Evolutionary conservation across 2,888 invertebrate genomes (phyloP).

Genomic region (Drosophila crucigera): DNA sequence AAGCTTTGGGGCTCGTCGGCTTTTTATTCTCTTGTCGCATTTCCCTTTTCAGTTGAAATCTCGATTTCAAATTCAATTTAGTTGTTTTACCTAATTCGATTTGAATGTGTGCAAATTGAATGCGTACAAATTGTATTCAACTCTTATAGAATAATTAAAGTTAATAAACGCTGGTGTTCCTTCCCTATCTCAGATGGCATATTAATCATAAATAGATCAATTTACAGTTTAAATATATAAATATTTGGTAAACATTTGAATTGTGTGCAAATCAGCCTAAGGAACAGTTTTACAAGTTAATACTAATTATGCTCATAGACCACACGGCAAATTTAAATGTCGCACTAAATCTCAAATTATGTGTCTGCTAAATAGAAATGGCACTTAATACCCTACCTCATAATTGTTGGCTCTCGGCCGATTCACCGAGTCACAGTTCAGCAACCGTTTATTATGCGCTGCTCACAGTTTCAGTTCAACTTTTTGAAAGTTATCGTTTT

Average conservation of each 20-base stretch:
- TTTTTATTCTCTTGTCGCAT: conserved; percentile 30
- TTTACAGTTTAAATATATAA: conserved; percentile 9
- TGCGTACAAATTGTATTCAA: conserved; percentile 32
- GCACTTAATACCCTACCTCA: conserved; percentile 42
- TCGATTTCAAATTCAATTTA: neutral
- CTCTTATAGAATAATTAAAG: conserved; percentile 30
- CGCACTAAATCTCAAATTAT: conserved; percentile 3
- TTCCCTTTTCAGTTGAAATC: neutral
- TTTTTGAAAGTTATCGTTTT: conserved; percentile 46
- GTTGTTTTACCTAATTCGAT: neutral
- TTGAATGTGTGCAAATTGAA: conserved; percentile 16
- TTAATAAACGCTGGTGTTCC: conserved; percentile 56
- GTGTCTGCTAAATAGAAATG: conserved; percentile 34
- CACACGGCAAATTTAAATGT: neutral
- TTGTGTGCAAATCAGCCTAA: conserved; percentile 10
- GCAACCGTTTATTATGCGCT: conserved; percentile 26
- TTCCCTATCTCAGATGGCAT: conserved; percentile 49
- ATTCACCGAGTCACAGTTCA: conserved; percentile 10
- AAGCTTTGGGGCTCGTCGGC: conserved; percentile 52
- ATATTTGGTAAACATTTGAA: conserved; percentile 2
- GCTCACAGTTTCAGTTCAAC: conserved; percentile 55
- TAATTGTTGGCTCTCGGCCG: conserved; percentile 13
- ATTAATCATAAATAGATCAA: conserved; percentile 24
- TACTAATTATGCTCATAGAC: conserved; percentile 13
- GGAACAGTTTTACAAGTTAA: conserved; percentile 28